Conservation (phyloP, 2,113 vertebrate genomes). For the Podarcis muralis region DNA sequence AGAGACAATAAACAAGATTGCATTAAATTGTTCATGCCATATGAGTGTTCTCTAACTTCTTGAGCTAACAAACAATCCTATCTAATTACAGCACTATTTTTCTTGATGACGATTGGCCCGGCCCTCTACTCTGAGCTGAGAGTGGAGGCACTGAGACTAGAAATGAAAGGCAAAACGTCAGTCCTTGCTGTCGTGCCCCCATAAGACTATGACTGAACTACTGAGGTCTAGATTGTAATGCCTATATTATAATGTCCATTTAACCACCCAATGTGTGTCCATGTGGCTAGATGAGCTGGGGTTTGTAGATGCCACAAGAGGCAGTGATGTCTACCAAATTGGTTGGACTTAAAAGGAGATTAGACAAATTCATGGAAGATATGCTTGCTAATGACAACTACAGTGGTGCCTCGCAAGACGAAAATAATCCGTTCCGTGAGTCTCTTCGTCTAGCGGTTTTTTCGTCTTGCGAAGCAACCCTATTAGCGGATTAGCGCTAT, state of each 20-base stretch:
- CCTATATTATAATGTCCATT: neutral
- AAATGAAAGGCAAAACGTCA: neutral
- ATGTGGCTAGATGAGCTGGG: too few species aligned
- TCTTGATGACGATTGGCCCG: slow-evolving; percentile 58
- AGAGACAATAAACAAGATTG: slow-evolving; percentile 52
- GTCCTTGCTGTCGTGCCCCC: accelerated
- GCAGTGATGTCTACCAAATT: too few species aligned
- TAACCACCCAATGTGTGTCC: neutral
- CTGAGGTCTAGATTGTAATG: neutral
- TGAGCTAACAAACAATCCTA: slow-evolving; percentile 62
- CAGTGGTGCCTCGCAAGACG: too few species aligned
- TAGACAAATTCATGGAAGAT: too few species aligned
- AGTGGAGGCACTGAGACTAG: neutral
- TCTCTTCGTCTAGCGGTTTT: too few species aligned
- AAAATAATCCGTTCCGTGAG: too few species aligned
- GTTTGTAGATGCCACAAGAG: too few species aligned
- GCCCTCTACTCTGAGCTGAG: slow-evolving; percentile 13
- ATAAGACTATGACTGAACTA: neutral
- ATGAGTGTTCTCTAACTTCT: slow-evolving; percentile 66
- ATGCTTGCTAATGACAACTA: too few species aligned
- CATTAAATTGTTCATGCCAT: slow-evolving; percentile 58
- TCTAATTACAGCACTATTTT: slow-evolving; percentile 63
- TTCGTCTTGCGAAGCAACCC: too few species aligned
- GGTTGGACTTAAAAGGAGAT: too few species aligned
- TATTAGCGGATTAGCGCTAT: too few species aligned